phyloP scores from a whole-genome alignment of 2,113 vertebrate species.

The Paralichthys olivaceus region DNA sequence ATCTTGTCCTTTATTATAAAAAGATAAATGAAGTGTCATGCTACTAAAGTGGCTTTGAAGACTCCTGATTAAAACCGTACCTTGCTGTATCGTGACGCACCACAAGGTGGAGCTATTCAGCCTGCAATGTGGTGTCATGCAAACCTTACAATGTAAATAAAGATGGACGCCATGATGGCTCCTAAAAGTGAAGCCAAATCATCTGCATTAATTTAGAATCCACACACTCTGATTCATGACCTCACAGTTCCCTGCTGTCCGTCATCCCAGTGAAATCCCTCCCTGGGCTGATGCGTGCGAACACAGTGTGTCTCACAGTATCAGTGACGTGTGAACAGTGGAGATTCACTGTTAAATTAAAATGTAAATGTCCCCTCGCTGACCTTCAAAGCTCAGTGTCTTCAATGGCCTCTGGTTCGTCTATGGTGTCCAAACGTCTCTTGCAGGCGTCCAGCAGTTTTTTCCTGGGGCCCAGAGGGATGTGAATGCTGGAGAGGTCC shows the following conservation, averaged over 20 bases:
- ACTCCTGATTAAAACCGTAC: background rate
- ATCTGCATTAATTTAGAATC: no score
- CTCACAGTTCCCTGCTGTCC: no score
- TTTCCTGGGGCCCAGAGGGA: constrained; percentile 93
- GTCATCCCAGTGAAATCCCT: no score
- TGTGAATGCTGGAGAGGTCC: constrained; percentile 91
- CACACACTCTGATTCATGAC: no score
- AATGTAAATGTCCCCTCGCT: background rate
- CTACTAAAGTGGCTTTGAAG: background rate
- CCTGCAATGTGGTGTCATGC: background rate
- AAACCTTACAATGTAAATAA: background rate
- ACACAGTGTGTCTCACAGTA: background rate
- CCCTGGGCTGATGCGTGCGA: no score
- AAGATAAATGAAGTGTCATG: background rate
- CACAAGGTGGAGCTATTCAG: constrained; percentile 38
- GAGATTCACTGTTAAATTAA: background rate
- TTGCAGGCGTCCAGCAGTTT: constrained; percentile 93
- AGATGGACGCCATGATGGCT: background rate
- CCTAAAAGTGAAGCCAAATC: no score
- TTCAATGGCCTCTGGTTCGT: constrained; percentile 87
- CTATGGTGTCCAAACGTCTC: constrained; percentile 87
- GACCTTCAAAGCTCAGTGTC: constrained; percentile 91
- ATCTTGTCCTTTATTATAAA: background rate
- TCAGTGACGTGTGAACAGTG: background rate
- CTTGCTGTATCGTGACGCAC: background rate